Conservation (phyloP, 1,140 invertebrate genomes). For the Hormaphis cornu region DNA sequence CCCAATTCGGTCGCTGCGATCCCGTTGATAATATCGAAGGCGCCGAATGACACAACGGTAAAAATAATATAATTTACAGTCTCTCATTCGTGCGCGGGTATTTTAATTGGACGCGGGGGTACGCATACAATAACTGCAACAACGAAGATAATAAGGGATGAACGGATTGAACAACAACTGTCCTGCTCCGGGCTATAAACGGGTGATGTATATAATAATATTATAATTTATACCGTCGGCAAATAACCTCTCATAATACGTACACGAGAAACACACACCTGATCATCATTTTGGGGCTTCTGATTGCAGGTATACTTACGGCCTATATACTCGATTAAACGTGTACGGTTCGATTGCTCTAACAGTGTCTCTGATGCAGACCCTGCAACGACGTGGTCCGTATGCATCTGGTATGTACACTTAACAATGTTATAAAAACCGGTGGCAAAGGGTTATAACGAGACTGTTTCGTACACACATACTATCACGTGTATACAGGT, state of each 20-base stretch:
- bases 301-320: neutral
- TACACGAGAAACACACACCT: neutral
- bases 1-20: neutral
- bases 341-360: neutral
- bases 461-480: neutral
- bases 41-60: neutral
- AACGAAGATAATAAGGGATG: slow-evolving; percentile 22
- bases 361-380: no score
- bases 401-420: no score
- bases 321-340: neutral
- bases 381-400: no score
- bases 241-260: neutral
- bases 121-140: neutral
- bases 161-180: slow-evolving; percentile 4
- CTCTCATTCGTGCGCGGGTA: no score
- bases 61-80: neutral
- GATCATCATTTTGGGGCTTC: neutral
- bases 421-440: slow-evolving; percentile 17
- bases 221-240: neutral
- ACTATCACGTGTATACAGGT: neutral
- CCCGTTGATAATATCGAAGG: neutral
- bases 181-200: slow-evolving; percentile 11
- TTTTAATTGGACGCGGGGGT: slow-evolving; percentile 6
- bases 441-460: slow-evolving; percentile 31
- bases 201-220: neutral